Evolutionary conservation across 2,888 invertebrate species (phyloP).

Genomic region (Mesopsocus fuscifrons): DNA sequence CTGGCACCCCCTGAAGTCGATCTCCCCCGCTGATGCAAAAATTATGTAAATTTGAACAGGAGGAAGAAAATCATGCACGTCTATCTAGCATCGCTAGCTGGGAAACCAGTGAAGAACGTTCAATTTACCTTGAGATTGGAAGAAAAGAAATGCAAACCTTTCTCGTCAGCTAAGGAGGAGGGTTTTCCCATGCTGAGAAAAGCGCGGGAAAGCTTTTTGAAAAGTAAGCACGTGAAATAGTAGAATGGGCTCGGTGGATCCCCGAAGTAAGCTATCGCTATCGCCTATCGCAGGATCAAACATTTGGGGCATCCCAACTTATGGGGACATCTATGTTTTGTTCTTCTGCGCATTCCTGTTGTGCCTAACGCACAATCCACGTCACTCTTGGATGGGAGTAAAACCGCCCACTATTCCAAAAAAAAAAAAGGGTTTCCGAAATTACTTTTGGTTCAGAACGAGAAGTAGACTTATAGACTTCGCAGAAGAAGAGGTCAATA

Average conservation of each 20-base stretch:
- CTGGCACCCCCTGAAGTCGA: no score
- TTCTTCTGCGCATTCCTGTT: not conserved
- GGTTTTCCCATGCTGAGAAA: not conserved
- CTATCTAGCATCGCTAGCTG: not conserved
- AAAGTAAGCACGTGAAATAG: slow-evolving; percentile 4
- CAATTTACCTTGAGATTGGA: slow-evolving; percentile 10
- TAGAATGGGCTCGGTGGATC: slow-evolving; percentile 6
- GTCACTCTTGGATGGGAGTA: no score
- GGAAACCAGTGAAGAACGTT: slow-evolving; percentile 1
- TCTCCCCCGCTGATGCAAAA: not conserved
- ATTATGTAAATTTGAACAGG: not conserved
- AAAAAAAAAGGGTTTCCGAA: no score
- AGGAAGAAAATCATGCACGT: not conserved
- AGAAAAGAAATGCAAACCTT: slow-evolving; percentile 1
- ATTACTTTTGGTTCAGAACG: no score
- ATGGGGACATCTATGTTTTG: not conserved
- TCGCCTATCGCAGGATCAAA: slow-evolving; percentile 6
- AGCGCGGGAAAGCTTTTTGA: not conserved
- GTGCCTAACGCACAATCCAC: no score
- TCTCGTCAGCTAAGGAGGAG: no score
- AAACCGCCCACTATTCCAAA: no score
- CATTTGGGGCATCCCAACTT: slow-evolving; percentile 9
- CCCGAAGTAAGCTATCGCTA: slow-evolving; percentile 8
- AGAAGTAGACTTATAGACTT: no score
- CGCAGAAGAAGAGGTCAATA: no score